These are phyloP conservation scores for Drosophila biarmipes DNA, from an alignment of 1,140 invertebrate genomes.

Conservation along the genomic window DNA sequence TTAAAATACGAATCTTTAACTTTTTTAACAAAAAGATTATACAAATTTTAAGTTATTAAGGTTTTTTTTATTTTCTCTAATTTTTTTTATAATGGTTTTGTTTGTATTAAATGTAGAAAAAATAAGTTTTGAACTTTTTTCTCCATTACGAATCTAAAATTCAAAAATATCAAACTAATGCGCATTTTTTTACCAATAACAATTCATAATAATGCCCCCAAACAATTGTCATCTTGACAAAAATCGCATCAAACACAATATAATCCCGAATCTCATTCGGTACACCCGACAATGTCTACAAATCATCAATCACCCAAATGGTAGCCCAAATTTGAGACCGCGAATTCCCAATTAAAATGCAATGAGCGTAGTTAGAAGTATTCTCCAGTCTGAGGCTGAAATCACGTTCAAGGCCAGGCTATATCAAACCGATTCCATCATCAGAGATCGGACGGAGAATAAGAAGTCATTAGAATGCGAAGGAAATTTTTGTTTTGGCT, in stretches of 20 bases:
- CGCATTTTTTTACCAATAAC: conserved; percentile 4
- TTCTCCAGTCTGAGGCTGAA: conserved; percentile 35
- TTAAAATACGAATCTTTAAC: too few species aligned
- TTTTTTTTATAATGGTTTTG: too few species aligned
- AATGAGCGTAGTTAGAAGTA: conserved; percentile 52
- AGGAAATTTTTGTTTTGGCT: conserved; percentile 40
- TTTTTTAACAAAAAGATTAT: too few species aligned
- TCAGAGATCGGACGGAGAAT: conserved; percentile 47
- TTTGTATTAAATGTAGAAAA: neutral
- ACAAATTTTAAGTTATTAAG: too few species aligned
- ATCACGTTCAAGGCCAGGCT: conserved; percentile 64
- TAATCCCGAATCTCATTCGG: conserved; percentile 18
- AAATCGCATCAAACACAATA: neutral
- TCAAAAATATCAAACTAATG: neutral
- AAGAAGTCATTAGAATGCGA: conserved; percentile 74
- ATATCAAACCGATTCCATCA: conserved; percentile 48
- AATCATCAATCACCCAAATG: conserved; percentile 66
- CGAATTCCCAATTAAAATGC: conserved; percentile 68
- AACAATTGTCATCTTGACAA: conserved; percentile 13
- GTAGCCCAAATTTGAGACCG: conserved; percentile 47
- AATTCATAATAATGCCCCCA: conserved; percentile 3
- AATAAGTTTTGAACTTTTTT: too few species aligned
- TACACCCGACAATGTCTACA: conserved; percentile 26
- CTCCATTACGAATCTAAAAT: neutral
- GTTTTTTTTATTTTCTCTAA: too few species aligned